Evolutionary conservation across 2,888 invertebrate species (phyloP), one percentile per base, ranked within the genome.

Genomic region (Rhodophaea formosa): DNA sequence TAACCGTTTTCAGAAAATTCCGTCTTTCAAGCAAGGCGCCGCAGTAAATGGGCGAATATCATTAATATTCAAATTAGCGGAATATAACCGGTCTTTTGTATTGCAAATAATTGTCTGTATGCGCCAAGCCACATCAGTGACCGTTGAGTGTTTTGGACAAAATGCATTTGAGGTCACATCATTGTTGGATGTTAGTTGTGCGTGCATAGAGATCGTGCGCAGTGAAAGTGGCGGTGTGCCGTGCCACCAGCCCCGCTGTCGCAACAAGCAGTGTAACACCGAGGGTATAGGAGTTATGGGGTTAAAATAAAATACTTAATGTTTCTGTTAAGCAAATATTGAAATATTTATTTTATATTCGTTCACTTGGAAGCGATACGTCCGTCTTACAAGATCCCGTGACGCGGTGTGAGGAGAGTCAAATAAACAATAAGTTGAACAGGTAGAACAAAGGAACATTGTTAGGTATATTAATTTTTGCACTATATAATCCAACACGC

Each of bases 151-250:
- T n/a, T 42, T 42, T 14, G 42, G 15, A 15, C 10, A 14, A 32
- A 16, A 32, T 51, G 44, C 32, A 10, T 35, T 44, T 14, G 74
- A 77, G 74, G 75, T 77, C 69, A 69, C 59, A 67, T 64, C 53
- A 53, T 65, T 45, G 59, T 59, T 62, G 57, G 42, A 47, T 47
- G 52, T 57, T 16, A 49, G 53, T 55, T 59, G 53, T 53, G 56
- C 59, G 53, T 53, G 56, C 59, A 42, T 43, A 59, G 57, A 59
- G 60, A 55, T 67, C 55, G 61, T 57, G 70, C 69, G 71, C 72
- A 88, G 89, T 89, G 89, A 89, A 89, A 90, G 88, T 89, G 77
- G 70, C 73, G 68, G 54, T 60, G 66, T 66, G 65, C 62, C 70
- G 62, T 65, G 64, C 65, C 67, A 64, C 63, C 62, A 63, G 39